Evolutionary conservation across 1,140 invertebrate genomes (phyloP).

Genomic region (Aethina tumida): DNA sequence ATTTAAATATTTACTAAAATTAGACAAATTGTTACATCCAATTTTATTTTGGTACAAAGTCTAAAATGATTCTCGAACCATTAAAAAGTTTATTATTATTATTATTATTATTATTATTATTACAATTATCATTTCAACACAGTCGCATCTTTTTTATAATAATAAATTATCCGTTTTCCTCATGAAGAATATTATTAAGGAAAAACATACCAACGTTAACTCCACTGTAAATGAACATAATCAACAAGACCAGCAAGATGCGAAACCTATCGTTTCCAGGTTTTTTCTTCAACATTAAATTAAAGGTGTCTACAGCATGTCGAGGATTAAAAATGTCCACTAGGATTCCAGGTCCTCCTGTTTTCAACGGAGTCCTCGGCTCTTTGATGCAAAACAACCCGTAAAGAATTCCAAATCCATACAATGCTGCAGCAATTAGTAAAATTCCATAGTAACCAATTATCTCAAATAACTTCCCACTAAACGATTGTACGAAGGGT

Average conservation of each 20-base stretch:
- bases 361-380: slow-evolving; percentile 15
- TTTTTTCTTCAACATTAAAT: slow-evolving; percentile 24
- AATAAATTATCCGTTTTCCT: no score
- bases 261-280: slow-evolving; percentile 20
- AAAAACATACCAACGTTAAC: slow-evolving; percentile 24
- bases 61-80: no score
- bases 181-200: no score
- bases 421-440: slow-evolving; percentile 20
- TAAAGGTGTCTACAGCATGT: slow-evolving; percentile 30
- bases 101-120: no score
- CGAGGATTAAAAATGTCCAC: slow-evolving; percentile 31
- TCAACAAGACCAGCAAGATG: slow-evolving; percentile 22
- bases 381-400: slow-evolving; percentile 32
- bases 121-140: no score
- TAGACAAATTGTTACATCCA: no score
- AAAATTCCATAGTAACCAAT: slow-evolving; percentile 29
- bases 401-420: slow-evolving; percentile 25
- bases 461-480: slow-evolving; percentile 25
- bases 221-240: slow-evolving; percentile 23
- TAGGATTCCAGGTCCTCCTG: slow-evolving; percentile 14
- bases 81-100: no score
- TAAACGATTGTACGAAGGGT: slow-evolving; percentile 24
- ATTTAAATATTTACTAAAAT: no score
- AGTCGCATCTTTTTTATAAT: no score
- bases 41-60: no score